Base-by-base conservation (phyloP, 2,113 vertebrate genomes). In the Collichthys lucidus region DNA sequence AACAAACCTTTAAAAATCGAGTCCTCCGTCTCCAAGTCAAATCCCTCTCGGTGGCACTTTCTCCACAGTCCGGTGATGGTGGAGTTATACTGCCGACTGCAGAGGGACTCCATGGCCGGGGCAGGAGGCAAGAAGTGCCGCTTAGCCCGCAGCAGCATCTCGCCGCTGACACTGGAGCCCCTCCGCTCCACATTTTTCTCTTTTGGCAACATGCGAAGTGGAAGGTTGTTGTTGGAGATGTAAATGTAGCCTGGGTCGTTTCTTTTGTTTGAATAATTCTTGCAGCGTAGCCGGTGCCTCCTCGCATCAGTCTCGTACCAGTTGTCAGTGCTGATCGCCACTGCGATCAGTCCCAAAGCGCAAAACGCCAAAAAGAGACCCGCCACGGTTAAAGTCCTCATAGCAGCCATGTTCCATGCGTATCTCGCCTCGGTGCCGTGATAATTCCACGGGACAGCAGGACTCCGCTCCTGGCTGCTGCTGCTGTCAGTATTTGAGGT, bases 281-380 rank as follows among this genome's bases (percentile, higher is more conserved):
- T 96, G 94, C 97, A 97, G 87, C 96, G 95, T 57, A 97, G 95
- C 64, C 96, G 95, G 94, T 97, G 96, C 80, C 96, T 94, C 89
- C 97, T 93, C 19, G 97, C 97, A 84, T 97, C 97, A 5, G 96
- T 97, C 94, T 97, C 96, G 87, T 97, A 97, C 96, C 97, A 97
- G 86, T 96, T 95, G 92, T 97, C 96, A n/a, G 97, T 97, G 91
- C 97, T 95, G 85, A 97, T 96, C 64, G 97, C 96, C 57, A 97
- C 92, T 14, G 96, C 93, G 64, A 97, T 94, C 68, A 97, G 94
- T 42, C 95, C 96, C 80, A 97, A 89, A 20, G 97, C 96, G 80
- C 96, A 96, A 82, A 96, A 95, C n/a, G 97, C 96, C 94, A 97
- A 89, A 80, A 95, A 94, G 82, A 97, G 94, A 69, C 96, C 97